phyloP scores from a whole-genome alignment of 2,888 invertebrate genomes.

The Mechanitis mazaeus region DNA sequence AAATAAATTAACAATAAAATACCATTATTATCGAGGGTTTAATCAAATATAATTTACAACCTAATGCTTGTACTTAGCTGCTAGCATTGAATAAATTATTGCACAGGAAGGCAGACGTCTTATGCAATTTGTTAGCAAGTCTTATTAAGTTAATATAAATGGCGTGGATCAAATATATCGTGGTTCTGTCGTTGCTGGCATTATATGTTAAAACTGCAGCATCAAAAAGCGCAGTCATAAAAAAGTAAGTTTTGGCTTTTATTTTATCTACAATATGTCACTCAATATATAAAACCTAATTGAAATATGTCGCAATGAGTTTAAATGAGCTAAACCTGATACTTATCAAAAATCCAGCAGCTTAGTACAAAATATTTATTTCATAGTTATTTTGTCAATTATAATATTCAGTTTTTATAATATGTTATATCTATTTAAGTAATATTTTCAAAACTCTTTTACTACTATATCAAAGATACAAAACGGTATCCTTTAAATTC shows the following conservation, averaged over 20 bases:
- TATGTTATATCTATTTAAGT: no score
- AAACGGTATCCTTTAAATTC: no score
- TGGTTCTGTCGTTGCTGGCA: slow-evolving; percentile 20
- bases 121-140: background rate
- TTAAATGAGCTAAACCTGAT: no score
- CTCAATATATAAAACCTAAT: no score
- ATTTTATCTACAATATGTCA: background rate
- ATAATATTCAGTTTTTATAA: no score
- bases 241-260: slow-evolving; percentile 49
- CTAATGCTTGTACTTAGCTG: background rate
- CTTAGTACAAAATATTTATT: no score
- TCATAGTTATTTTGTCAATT: no score
- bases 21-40: background rate
- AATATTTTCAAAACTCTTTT: no score
- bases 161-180: slow-evolving; percentile 21
- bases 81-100: slow-evolving; percentile 17
- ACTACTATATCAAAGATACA: no score
- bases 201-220: slow-evolving; percentile 37
- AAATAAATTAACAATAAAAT: background rate
- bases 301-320: no score
- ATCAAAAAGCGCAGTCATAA: slow-evolving; percentile 53
- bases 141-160: slow-evolving; percentile 10
- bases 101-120: slow-evolving; percentile 16
- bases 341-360: no score
- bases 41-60: background rate